A percentile compares a stretch with the other conserved stretches of the same genome.
These are phyloP conservation scores for Chiloscyllium punctatum DNA, from an alignment of 2,797 vertebrate genomes.

Conservation along the genomic window DNA sequence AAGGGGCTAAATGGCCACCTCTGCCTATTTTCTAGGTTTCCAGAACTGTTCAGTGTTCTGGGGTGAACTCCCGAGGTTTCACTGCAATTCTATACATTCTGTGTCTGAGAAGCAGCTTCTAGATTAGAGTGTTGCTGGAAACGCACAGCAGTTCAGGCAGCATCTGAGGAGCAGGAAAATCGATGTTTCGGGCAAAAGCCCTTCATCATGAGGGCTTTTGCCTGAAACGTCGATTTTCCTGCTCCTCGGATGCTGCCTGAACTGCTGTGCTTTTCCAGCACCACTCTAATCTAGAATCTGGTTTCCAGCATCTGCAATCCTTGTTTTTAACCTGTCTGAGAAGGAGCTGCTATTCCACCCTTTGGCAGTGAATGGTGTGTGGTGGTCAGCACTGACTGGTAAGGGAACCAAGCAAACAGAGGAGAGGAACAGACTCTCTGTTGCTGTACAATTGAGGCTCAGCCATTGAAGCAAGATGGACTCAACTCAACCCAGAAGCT, in stretches of 20 bases:
- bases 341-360: background rate
- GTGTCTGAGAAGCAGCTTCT: background rate
- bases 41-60: background rate
- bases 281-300: too few relatives aligned
- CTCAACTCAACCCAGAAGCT: background rate
- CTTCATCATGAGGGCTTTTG: too few relatives aligned
- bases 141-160: too few relatives aligned
- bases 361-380: background rate
- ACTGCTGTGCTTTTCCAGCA: too few relatives aligned
- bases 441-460: background rate
- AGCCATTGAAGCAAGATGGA: background rate
- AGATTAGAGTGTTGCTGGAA: too few relatives aligned
- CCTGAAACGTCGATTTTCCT: too few relatives aligned
- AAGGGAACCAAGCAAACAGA: background rate
- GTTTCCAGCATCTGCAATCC: too few relatives aligned
- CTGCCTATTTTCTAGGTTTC: too few relatives aligned
- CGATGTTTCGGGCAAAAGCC: too few relatives aligned
- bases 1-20: too few relatives aligned
- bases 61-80: background rate
- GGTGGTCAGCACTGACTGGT: background rate
- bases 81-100: background rate
- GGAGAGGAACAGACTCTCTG: background rate
- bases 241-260: too few relatives aligned
- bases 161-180: too few relatives aligned
- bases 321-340: background rate